Conservation (phyloP, 2,888 invertebrate genomes). For the Andricus quercusramuli region DNA sequence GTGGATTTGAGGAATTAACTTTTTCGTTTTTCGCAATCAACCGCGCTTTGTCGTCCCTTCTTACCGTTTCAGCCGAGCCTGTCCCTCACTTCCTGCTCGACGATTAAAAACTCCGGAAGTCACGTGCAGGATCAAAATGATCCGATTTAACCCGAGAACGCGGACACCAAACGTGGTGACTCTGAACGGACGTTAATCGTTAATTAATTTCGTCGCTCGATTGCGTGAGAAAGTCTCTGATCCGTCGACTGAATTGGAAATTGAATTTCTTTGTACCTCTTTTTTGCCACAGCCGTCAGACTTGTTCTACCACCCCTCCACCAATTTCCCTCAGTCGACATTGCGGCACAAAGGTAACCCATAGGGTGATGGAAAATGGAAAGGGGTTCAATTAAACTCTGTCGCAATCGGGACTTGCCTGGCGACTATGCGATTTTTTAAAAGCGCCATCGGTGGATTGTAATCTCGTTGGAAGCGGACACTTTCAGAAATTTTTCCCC, state of each 20-base stretch:
- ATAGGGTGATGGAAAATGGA: conserved; percentile 10
- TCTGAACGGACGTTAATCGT: conserved; percentile 37
- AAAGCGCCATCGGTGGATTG: background rate
- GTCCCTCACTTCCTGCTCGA: background rate
- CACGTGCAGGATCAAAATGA: conserved; percentile 36
- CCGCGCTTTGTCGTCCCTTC: background rate
- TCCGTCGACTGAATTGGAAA: conserved; percentile 35
- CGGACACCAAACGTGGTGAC: background rate
- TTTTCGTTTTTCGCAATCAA: conserved; percentile 20
- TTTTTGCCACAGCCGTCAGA: conserved; percentile 26
- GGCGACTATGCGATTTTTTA: conserved; percentile 20
- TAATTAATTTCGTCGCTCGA: conserved; percentile 43
- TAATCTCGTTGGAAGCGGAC: background rate
- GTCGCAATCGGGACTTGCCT: background rate
- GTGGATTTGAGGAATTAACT: background rate
- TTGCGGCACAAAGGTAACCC: conserved; percentile 32
- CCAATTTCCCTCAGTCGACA: background rate
- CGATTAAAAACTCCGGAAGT: conserved; percentile 34
- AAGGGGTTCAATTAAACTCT: conserved; percentile 20
- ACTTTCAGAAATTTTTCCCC: background rate
- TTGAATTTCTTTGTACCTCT: conserved; percentile 38
- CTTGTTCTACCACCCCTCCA: conserved; percentile 7
- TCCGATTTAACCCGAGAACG: conserved; percentile 31
- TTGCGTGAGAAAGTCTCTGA: conserved; percentile 31
- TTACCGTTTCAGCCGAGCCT: background rate